Base-by-base conservation (phyloP, 2,888 invertebrate species). In the Ectemnius lituratus region DNA sequence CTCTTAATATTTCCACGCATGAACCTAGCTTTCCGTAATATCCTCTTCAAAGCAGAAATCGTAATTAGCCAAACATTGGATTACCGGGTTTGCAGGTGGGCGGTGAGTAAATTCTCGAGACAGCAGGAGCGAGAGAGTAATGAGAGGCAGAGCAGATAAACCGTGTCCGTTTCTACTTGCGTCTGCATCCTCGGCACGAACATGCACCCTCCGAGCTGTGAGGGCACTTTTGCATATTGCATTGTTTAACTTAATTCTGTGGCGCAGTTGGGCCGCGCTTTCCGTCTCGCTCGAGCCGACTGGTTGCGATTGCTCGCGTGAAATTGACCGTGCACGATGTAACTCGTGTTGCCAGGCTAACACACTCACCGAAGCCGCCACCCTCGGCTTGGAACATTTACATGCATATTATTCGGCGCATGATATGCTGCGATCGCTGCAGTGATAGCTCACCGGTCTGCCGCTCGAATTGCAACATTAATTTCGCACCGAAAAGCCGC, bases 171-270 rank as follows among this genome's bases (percentile, higher is more conserved):
- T 37, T 37, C 37, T 37, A 6, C 6, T 37, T 37, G 11, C 37
- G 37, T 37, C 37, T 37, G 37, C 11, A 8, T 6, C 37, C 37
- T 11, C 11, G 5, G 37, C 37, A 37, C 3, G 37, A 37, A 37
- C 37, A 37, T 6, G 37, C 8, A 6, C 6, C 37, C 37, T 4
- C 6, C 37, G 37, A 37, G 37, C 37, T 8, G 37, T 37, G 37
- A 37, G 37, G 37, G 37, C 37, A 37, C 52, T 58, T 6, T 18
- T 58, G 11, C 27, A 70, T 66, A 66, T 75, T 73, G 64, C 79
- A 79, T 79, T 78, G 75, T 75, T 64, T 62, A 60, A 73, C 64
- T 70, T 75, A 75, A 80, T 80, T 71, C 77, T 16, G 65, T 37
- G 37, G 8, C 11, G 37, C 37, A 37, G 37, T 37, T 37, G 37